Evolutionary conservation across 1,140 invertebrate species (phyloP).

Genomic region (Cydia pomonella): DNA sequence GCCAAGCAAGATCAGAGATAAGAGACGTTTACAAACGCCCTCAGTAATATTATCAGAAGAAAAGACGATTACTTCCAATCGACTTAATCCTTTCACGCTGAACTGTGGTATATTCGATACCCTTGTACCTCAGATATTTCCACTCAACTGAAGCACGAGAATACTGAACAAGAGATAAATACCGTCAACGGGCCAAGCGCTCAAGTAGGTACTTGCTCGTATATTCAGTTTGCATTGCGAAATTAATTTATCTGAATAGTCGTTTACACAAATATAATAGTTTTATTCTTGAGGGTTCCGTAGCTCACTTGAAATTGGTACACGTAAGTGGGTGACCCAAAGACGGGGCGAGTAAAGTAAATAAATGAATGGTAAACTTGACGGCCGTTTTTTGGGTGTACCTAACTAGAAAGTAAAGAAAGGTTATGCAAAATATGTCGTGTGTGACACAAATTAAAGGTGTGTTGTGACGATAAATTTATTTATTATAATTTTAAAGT

Average conservation of each 20-base stretch:
- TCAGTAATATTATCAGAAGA: slow-evolving; percentile 32
- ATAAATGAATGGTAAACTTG: too few species aligned
- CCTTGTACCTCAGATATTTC: slow-evolving; percentile 43
- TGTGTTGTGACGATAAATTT: too few species aligned
- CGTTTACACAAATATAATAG: too few species aligned
- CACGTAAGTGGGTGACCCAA: too few species aligned
- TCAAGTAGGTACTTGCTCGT: background rate
- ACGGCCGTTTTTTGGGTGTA: too few species aligned
- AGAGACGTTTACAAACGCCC: slow-evolving; percentile 28
- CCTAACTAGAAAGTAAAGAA: too few species aligned
- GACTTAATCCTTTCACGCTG: slow-evolving; percentile 43
- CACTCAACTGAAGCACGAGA: slow-evolving; percentile 37
- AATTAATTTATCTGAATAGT: background rate
- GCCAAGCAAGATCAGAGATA: slow-evolving; percentile 30
- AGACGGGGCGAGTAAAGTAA: too few species aligned
- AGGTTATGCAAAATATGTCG: too few species aligned
- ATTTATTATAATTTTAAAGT: too few species aligned
- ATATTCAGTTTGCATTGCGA: background rate
- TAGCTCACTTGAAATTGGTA: too few species aligned
- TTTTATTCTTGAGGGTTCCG: too few species aligned
- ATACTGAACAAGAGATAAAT: slow-evolving; percentile 21
- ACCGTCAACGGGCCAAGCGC: slow-evolving; percentile 2
- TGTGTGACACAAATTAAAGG: too few species aligned
- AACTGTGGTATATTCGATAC: slow-evolving; percentile 44
- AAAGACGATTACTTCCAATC: slow-evolving; percentile 49